These are phyloP conservation scores for Phalacrocorax aristotelis DNA, from an alignment of 2,113 vertebrate species.

Conservation along the genomic window DNA sequence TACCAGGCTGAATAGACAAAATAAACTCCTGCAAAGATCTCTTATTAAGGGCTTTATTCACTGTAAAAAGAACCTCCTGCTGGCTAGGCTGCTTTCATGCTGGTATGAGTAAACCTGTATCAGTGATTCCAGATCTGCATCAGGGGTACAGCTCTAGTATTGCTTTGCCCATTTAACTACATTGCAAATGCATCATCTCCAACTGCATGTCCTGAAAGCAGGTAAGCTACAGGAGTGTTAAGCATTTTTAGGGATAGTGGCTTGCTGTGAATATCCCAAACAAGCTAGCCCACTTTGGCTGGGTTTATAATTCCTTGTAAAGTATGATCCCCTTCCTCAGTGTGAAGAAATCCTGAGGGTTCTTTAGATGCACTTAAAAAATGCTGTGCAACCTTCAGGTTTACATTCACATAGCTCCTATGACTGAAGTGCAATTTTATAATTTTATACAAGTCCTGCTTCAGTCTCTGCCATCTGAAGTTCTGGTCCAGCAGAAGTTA, in stretches of 20 bases:
- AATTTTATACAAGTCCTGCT: not conserved
- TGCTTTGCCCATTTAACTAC: not conserved
- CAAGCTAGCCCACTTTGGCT: not conserved
- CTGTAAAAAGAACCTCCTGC: too few species aligned
- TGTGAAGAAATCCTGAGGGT: not conserved
- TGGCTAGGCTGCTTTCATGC: not conserved
- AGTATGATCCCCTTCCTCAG: not conserved
- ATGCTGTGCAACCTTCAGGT: not conserved
- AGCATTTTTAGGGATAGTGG: not conserved
- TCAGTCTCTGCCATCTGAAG: not conserved
- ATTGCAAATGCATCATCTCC: not conserved
- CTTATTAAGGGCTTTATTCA: rapidly evolving
- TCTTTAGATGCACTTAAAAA: not conserved
- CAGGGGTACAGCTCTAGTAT: not conserved
- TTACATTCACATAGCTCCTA: not conserved
- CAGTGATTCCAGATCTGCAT: rapidly evolving
- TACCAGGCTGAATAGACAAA: not conserved
- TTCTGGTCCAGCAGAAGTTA: not conserved
- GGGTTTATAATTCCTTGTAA: not conserved
- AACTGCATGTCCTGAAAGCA: not conserved
- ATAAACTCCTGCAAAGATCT: not conserved
- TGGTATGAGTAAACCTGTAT: too few species aligned
- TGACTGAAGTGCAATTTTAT: not conserved
- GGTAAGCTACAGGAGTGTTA: not conserved
- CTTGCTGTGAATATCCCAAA: not conserved